phyloP scores from a whole-genome alignment of 2,888 invertebrate species.

The Caenorhabditis doughertyi region DNA sequence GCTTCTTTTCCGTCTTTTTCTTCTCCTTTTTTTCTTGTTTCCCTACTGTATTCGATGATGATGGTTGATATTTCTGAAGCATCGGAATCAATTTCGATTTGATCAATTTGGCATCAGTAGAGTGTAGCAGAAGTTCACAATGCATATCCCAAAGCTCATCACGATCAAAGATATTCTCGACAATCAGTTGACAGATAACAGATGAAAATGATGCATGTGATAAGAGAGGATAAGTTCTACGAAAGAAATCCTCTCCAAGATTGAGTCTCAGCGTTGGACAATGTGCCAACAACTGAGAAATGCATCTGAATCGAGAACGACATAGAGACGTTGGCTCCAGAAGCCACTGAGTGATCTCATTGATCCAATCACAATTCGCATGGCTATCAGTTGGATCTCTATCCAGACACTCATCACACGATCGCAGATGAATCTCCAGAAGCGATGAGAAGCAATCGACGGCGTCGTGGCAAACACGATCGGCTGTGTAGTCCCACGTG shows the following conservation, averaged over 20 bases:
- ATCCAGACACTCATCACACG: constrained; percentile 56
- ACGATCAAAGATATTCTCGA: constrained; percentile 43
- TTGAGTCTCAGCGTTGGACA: constrained; percentile 49
- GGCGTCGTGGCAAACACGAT: constrained; percentile 71
- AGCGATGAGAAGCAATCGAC: constrained; percentile 66
- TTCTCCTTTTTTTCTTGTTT: too few relatives aligned
- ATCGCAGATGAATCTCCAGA: constrained; percentile 61
- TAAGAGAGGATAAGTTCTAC: constrained; percentile 38
- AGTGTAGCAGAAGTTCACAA: constrained; percentile 16
- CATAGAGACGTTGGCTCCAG: constrained; percentile 56
- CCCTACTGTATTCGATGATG: not conserved
- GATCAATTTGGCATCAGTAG: constrained; percentile 29
- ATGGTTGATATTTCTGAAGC: constrained; percentile 40
- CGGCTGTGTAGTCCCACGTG: constrained; percentile 71
- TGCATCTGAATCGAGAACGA: constrained; percentile 66
- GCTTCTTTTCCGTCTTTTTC: not conserved
- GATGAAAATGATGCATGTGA: constrained; percentile 52
- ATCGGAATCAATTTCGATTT: constrained; percentile 40
- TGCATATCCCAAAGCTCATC: constrained; percentile 55
- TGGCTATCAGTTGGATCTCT: constrained; percentile 4
- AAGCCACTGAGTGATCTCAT: constrained; percentile 59
- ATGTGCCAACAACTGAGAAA: constrained; percentile 47
- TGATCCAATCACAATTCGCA: constrained; percentile 63
- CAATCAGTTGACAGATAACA: constrained; percentile 61
- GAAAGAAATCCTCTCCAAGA: constrained; percentile 54